Evolutionary conservation across 2,888 invertebrate genomes (phyloP), one percentile per base, ranked within the genome.

Genomic region (Galerucella calmariensis): DNA sequence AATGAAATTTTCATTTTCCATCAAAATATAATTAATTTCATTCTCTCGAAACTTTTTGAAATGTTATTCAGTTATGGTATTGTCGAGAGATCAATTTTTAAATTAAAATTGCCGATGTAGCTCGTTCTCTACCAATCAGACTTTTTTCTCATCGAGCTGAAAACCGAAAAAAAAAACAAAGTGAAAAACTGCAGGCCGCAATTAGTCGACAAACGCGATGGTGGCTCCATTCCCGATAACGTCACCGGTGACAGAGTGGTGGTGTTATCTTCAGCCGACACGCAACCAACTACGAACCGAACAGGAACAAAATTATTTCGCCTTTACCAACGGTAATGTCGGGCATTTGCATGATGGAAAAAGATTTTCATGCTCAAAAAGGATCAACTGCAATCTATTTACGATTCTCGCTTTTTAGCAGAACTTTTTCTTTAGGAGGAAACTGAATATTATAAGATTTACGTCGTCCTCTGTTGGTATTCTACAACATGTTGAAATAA

Each of bases 181-280:
- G 59, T 59, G 59, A 72, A 74, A 76, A 72, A 67, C 58, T 72
- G 72, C 77, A 75, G 56, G 74, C 75, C 67, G 72, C 76, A 77
- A 77, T 77, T 77, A 77, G 77, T 71, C 72, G 58, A 66, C 72
- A 67, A 66, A 72, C 72, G 72, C 76, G 74, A 80, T 79, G 81
- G 79, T 78, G 80, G 80, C 81, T 79, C 79, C 80, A 75, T 76
- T 76, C 72, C 76, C 78, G 89, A 89, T 89, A 89, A 88, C 88
- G 89, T 89, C 89, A 89, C 86, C 88, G 88, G 87, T 89, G 89
- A 89, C 89, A 88, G 89, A 89, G 89, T 88, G 88, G 88, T 86
- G 85, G 86, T 86, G 88, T 88, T 89, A 89, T 89, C 89, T 88
- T 86, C 84, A 85, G 85, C 86, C 86, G 86, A 87, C 88, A 89